Base-by-base conservation (phyloP, 2,797 vertebrate species). In the Momotus momota region DNA sequence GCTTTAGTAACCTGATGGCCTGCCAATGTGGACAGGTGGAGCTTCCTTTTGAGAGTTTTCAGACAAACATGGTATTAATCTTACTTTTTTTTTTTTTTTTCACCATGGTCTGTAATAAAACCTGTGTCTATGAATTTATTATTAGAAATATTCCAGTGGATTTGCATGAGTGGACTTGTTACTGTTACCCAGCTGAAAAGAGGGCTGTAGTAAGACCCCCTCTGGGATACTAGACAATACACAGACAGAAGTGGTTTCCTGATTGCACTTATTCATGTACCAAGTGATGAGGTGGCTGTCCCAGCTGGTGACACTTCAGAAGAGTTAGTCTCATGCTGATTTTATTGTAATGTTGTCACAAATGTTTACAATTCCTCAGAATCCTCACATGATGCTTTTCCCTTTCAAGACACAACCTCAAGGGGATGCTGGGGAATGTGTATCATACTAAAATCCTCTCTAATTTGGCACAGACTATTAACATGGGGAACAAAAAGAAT, bases 221-320 rank as follows among this genome's bases (percentile, higher is more conserved):
- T 88, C 27, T 86, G 87, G 75, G 80, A 69, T 46, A 66, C 60
- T 64, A 96, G 86, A 94, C 86, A 96, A 94, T 94, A 92, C 88
- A 90, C 71, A 97, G 88, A 85, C 72, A 90, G 65, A 71, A 95
- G 83, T 94, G 93, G 87, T 94, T 97, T 96, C 86, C 93, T 96
- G 82, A 62, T 92, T 86, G 81, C 72, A 48, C 45, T 94, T 94
- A 80, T 61, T 93, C 88, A 85, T 3, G 0, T 91, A 91, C 21
- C 33, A 62, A 66, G 58, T n/a, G 83, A 81, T 71, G 83, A 97
- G 40, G 82, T 84, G 71, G 35, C 85, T 51, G 58, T 82, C 83
- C 60, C 79, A 94, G 93, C 73, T 84, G 84, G 38, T 72, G 60
- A 51, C 67, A 70, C 27, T 74, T 82, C 1, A 0, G 73, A 85